Base-by-base conservation (phyloP, 1,140 invertebrate genomes). In the Drosophila watanabei region DNA sequence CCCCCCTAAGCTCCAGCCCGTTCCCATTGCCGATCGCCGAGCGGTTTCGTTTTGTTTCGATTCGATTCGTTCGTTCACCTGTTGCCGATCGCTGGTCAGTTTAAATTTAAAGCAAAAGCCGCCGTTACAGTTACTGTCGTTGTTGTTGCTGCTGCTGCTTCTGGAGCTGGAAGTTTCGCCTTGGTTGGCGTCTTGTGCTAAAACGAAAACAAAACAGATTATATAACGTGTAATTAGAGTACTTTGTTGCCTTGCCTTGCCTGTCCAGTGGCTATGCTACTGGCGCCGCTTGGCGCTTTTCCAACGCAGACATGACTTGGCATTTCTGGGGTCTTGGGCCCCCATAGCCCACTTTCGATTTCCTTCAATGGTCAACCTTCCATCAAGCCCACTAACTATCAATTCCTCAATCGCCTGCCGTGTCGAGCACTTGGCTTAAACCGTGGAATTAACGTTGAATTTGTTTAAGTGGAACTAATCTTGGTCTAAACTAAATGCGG, bases 181-280 rank as follows among this genome's bases (percentile, higher is more conserved):
- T 62, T 71, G 68, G 68, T 24, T 78, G 37, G 33, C 56, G 68
- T 20, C 60, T 57, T 54, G 77, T 79, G 68, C 77, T 79, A 72
- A 79, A 60, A 60, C 61, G 75, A 57, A 62, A 60, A 69, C 52
- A 49, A 62, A 79, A 59, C 57, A 69, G 76, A 71, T 89, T 88
- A 89, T 89, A 88, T 88, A 88, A 88, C 71, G 66, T 80, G 85
- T 90, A 90, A 85, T 85, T 90, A 90, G 72, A 75, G 65, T 72
- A 78, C 56, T 80, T 61, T 70, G 59, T n/a, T 52, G 60, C 20
- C 48, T n/a, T 52, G 60, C n/a, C 18, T 45, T 45, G 43, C 11
- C 45, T 41, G 33, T 32, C 32, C n/a, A 51, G 33, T 64, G 30
- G 32, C 51, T 5, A 51, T 30, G 39, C 33, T n/a, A 39, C 33